phyloP scores from a whole-genome alignment of 2,797 vertebrate species.

The Saxicola maurus region DNA sequence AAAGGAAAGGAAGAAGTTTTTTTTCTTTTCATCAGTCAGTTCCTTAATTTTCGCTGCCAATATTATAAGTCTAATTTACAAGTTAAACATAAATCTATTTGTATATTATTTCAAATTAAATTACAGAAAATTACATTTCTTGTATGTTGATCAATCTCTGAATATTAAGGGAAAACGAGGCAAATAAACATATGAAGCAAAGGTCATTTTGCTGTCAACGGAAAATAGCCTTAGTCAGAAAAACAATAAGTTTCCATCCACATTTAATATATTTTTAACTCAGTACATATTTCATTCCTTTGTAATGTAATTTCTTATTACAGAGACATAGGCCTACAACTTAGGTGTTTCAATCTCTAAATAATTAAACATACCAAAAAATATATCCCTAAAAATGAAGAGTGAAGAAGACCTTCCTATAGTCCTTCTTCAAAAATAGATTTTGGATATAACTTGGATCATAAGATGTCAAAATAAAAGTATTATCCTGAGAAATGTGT shows the following conservation, averaged over 20 bases:
- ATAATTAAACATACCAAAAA: background rate
- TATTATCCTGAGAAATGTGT: background rate
- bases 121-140: background rate
- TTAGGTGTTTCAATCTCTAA: background rate
- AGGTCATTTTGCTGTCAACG: background rate
- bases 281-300: background rate
- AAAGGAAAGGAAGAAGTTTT: conserved; percentile 62
- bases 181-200: background rate
- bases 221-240: background rate
- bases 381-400: background rate
- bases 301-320: background rate
- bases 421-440: background rate
- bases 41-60: conserved; percentile 43
- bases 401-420: background rate
- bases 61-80: conserved; percentile 37
- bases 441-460: background rate
- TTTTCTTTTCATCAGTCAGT: conserved; percentile 10
- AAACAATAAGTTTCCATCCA: background rate
- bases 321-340: background rate
- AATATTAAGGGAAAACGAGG: background rate
- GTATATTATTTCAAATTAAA: conserved; percentile 26
- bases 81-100: conserved; percentile 44
- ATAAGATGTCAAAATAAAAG: background rate
- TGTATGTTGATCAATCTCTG: background rate
- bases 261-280: background rate